Evolutionary conservation across 2,797 vertebrate genomes (phyloP).

Genomic region (Xerus rutilus): DNA sequence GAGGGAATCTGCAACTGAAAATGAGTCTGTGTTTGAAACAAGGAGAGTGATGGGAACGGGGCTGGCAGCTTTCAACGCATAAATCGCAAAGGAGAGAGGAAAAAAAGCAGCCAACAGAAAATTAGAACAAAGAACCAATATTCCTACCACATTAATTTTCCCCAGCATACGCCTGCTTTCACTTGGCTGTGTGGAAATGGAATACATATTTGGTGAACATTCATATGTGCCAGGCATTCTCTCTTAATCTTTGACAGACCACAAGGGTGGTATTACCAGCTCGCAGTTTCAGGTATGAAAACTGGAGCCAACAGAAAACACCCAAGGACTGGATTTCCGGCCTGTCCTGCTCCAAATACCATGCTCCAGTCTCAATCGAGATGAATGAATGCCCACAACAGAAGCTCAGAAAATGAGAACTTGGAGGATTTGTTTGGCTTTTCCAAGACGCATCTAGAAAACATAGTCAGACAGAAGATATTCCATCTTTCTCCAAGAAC

Average conservation of each 20-base stretch:
- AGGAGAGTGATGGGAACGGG: neutral
- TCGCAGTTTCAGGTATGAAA: neutral
- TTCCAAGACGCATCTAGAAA: neutral
- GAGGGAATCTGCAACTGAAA: neutral
- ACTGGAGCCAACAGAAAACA: neutral
- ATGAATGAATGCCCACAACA: accelerated
- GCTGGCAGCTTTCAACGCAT: neutral
- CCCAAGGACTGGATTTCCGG: neutral
- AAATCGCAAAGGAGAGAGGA: neutral
- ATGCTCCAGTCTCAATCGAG: no score
- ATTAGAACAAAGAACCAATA: neutral
- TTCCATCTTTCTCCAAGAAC: neutral
- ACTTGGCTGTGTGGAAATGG: neutral
- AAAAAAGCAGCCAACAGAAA: neutral
- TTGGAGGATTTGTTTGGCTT: neutral
- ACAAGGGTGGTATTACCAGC: neutral
- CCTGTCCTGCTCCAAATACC: neutral
- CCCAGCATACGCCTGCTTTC: neutral
- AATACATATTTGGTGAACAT: neutral
- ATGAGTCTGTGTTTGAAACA: slow-evolving; percentile 14
- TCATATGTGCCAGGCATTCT: neutral
- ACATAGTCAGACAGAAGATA: neutral
- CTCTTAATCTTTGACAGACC: neutral
- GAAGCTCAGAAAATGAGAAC: neutral
- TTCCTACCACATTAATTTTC: neutral